Evolutionary conservation across 1,140 invertebrate species (phyloP), one percentile per base, ranked within the genome.

Genomic region (Zaprionus kolodkinae): DNA sequence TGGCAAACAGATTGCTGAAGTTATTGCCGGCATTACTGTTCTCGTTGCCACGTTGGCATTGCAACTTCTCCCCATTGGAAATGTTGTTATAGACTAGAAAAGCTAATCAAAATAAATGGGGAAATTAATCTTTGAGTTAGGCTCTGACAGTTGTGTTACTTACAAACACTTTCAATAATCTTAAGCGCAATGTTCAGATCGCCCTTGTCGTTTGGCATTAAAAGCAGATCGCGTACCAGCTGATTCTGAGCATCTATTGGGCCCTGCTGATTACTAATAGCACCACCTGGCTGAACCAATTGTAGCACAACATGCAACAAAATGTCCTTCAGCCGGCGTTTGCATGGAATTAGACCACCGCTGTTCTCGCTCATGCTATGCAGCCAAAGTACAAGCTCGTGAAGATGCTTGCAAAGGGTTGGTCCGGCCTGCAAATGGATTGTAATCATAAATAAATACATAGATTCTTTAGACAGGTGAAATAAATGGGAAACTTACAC

Each of bases 191-290:
- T 96, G 76, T 94, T 95, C 27, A 96, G 93, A 90, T 97, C 95
- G 1, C 95, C 94, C 69, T 95, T 95, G 13, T 94, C 93, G 83
- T 96, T 96, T 72, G 96, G 94, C 45, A 96, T 92, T 87, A 95
- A 94, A 0, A 96, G 86, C 33, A 97, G 91, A 27, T 95, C 94
- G 13, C 95, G 95, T 43, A 97, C 93, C 50, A 97, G 93, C 79
- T 95, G 95, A 83, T 95, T 96, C 88, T 97, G 96, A 1, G 96
- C 96, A 94, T 97, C 97, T 7, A 97, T 92, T 13, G 97, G 96
- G n/a, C 97, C 97, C 72, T 95, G 94, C 66, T 95, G 94, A 30
- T 94, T 93, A 27, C 95, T 94, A 17, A 97, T 94, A 6, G 96
- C 95, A 25, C 96, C 96, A 11, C 95, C 94, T 6, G 95, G 95